Percentiles rank a stretch among this genome's conserved stretches.
Conservation (phyloP, 2,797 vertebrate species). For the Arctocebus calabarensis region DNA sequence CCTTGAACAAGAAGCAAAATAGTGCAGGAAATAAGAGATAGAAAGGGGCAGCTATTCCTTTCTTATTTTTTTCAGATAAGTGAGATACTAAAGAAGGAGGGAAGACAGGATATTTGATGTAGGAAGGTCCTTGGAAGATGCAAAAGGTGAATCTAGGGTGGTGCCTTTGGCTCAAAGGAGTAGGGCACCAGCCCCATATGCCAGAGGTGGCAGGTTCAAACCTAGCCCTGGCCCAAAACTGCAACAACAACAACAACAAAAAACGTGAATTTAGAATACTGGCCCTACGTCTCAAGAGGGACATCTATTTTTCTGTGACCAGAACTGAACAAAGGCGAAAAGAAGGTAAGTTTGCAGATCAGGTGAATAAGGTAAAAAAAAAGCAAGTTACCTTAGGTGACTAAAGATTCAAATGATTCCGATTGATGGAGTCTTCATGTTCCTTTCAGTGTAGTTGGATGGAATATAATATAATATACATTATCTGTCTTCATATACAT, state of each 20-base stretch:
- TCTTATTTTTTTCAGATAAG: background rate
- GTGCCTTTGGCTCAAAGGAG: too few relatives aligned
- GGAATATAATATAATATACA: background rate
- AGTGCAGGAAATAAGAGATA: too few relatives aligned
- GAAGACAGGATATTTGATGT: background rate
- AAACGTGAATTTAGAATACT: too few relatives aligned
- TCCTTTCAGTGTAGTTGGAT: background rate
- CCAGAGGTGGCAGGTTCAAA: too few relatives aligned
- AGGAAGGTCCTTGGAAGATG: background rate
- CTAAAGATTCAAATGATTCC: background rate
- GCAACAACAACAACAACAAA: too few relatives aligned
- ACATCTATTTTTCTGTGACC: background rate
- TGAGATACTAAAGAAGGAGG: background rate
- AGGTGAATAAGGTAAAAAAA: background rate
- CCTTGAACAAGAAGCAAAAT: background rate
- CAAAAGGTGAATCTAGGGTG: background rate
- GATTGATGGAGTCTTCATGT: background rate
- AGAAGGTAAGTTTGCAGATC: background rate
- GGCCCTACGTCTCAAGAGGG: too few relatives aligned
- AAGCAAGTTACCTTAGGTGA: background rate
- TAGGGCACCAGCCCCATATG: too few relatives aligned
- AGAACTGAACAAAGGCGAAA: background rate
- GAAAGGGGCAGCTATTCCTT: background rate
- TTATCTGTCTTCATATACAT: background rate
- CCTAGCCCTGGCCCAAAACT: too few relatives aligned